These are phyloP conservation scores for Ceraclea dissimilis DNA, from an alignment of 2,888 invertebrate genomes.

Conservation along the genomic window DNA sequence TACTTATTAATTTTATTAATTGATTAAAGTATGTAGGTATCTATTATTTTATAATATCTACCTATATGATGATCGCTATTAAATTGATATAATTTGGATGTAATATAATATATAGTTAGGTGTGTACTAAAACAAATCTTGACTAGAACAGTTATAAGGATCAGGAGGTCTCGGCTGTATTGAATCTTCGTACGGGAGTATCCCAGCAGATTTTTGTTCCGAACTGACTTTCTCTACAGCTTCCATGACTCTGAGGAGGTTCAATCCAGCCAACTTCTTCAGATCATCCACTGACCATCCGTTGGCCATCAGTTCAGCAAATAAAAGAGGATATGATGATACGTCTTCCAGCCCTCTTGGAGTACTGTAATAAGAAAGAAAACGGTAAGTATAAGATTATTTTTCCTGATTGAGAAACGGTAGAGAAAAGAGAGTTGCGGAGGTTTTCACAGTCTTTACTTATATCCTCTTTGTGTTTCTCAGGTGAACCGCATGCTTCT, in stretches of 20 bases:
- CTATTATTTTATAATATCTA: too few species aligned
- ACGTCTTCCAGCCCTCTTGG: constrained; percentile 77
- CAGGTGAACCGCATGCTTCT: too few species aligned
- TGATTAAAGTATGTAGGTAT: too few species aligned
- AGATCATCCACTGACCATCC: constrained; percentile 76
- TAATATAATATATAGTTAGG: too few species aligned
- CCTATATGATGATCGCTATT: too few species aligned
- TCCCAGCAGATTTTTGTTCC: constrained; percentile 60
- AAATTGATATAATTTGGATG: too few species aligned
- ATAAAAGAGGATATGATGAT: constrained; percentile 68
- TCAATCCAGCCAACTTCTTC: constrained; percentile 68
- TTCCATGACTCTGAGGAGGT: constrained; percentile 63
- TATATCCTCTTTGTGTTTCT: too few species aligned
- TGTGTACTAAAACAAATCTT: constrained; percentile 47
- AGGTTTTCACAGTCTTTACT: too few species aligned
- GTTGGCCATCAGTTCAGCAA: constrained; percentile 68
- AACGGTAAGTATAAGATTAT: not conserved
- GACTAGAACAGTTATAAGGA: constrained; percentile 57
- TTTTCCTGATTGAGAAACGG: too few species aligned
- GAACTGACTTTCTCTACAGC: constrained; percentile 68
- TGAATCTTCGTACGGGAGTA: constrained; percentile 67
- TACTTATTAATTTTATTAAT: too few species aligned
- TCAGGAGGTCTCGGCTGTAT: constrained; percentile 51
- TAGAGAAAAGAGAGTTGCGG: too few species aligned
- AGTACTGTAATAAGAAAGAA: constrained; percentile 47